Base-by-base conservation (phyloP, 2,113 vertebrate species). In the Myotis brandtii region DNA sequence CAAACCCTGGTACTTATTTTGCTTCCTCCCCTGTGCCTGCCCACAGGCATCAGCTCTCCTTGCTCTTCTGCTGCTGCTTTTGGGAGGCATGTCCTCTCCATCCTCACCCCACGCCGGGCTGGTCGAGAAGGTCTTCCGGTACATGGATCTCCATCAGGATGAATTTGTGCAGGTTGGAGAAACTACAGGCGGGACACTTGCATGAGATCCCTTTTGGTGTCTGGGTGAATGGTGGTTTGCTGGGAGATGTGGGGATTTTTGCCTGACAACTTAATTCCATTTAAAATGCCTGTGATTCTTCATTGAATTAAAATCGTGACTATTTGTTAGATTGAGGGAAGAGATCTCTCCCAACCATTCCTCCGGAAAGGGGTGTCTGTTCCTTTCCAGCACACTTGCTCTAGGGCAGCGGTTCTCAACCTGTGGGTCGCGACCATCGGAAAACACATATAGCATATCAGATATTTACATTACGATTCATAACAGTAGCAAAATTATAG, bases 111-210 rank as follows among this genome's bases (percentile, higher is more conserved):
- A 86, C 34, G 70, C 94, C 0, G 21, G 4, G 0, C 0, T 75
- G 34, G 67, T 98, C 34, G 76, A 56, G 5, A 54, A 89, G 82
- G 73, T 98, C 80, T 98, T 98, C 97, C 95, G 70, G 54, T 95
- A 98, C 75, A 97, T 98, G 23, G 98, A 99, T 14, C 90, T 27
- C 14, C 98, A 98, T 50, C 97, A 98, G 96, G 94, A 92, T 12
- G 96, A 97, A 17, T 98, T 98, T 16, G 97, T 98, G 3, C 2
- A 98, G 98, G 98, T 98, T 96, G 34, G 97, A 82, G 16, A 20
- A 9, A 25, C 9, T 11, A 0, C 14, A 0, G 2, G 0, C 0
- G 2, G 9, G 2, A 25, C 0, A 5, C 16, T 11, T 5, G 8
- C 5, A 2, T 1, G 48, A 4, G 8, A 12, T 13, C 2, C 12